A percentile compares a stretch with the other conserved stretches of the same genome.
Evolutionary conservation across 2,797 vertebrate species (phyloP).

Genomic region (Pelochelys cantorii): DNA sequence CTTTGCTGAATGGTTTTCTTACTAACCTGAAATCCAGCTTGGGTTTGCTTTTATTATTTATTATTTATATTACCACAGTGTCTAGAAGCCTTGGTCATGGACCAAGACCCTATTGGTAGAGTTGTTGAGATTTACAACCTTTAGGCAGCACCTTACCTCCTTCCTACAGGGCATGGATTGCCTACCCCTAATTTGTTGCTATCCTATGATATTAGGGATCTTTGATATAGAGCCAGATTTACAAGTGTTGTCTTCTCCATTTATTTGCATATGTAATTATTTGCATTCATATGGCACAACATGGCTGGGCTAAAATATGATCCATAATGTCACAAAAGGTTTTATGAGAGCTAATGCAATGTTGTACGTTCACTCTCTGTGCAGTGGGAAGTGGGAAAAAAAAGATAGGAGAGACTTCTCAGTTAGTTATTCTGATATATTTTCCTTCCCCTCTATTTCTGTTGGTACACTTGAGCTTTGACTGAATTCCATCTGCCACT

Average conservation of each 20-base stretch:
- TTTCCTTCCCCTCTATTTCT: not conserved
- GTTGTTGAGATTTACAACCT: not conserved
- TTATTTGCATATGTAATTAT: not conserved
- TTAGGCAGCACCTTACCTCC: fast-evolving
- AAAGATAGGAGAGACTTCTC: not conserved
- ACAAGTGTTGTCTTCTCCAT: not conserved
- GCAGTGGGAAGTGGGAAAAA: not conserved
- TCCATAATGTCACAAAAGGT: not conserved
- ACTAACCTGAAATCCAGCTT: not conserved
- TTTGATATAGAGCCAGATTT: not conserved
- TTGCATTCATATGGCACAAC: not conserved
- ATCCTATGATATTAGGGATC: not conserved
- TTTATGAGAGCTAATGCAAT: not conserved
- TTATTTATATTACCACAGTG: too few species aligned
- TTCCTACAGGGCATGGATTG: not conserved
- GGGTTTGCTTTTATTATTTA: not conserved
- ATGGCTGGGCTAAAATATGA: not conserved
- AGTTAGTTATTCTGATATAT: too few species aligned
- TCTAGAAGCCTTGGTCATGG: too few species aligned
- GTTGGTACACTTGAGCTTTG: not conserved
- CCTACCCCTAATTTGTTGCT: not conserved
- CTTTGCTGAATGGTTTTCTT: not conserved
- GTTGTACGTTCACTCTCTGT: not conserved
- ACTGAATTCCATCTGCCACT: not conserved
- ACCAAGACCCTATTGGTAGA: too few species aligned